These are phyloP conservation scores for Cepaea nemoralis DNA, from an alignment of 1,140 invertebrate species.

Conservation along the genomic window DNA sequence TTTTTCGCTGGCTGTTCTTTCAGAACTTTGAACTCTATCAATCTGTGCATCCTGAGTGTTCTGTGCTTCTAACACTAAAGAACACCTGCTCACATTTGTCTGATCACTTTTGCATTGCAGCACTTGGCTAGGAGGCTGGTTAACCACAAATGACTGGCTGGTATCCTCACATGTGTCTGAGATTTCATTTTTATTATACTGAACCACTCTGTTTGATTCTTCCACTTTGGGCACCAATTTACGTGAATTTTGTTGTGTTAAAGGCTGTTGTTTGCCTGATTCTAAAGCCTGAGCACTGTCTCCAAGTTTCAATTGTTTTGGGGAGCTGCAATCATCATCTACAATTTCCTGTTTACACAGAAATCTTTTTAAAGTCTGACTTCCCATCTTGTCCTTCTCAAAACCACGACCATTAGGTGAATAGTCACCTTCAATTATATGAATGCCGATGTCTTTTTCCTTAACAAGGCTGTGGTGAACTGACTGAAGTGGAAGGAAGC, in stretches of 20 bases:
- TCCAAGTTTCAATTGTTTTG: neutral
- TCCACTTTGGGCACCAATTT: neutral
- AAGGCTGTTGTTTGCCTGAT: neutral
- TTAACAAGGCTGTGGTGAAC: conserved; percentile 19
- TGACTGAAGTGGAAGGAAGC: neutral
- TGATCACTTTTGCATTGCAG: neutral
- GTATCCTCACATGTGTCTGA: too few relatives aligned
- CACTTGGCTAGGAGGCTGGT: too few relatives aligned
- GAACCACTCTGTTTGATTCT: neutral
- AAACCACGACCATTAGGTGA: neutral
- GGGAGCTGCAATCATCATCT: conserved; percentile 16
- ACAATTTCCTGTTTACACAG: conserved; percentile 29
- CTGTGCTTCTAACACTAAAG: too few relatives aligned
- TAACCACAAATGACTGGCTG: neutral
- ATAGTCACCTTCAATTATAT: conserved; percentile 17
- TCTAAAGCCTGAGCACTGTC: neutral
- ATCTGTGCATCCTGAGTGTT: too few relatives aligned
- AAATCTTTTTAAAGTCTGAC: neutral
- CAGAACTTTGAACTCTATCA: too few relatives aligned
- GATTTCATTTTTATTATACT: neutral
- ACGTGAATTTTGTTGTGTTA: neutral
- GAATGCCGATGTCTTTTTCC: conserved; percentile 28
- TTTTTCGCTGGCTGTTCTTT: too few relatives aligned
- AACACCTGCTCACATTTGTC: too few relatives aligned
- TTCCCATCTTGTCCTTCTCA: neutral